Evolutionary conservation across 2,888 invertebrate species (phyloP).

Genomic region (Acleris cristana): DNA sequence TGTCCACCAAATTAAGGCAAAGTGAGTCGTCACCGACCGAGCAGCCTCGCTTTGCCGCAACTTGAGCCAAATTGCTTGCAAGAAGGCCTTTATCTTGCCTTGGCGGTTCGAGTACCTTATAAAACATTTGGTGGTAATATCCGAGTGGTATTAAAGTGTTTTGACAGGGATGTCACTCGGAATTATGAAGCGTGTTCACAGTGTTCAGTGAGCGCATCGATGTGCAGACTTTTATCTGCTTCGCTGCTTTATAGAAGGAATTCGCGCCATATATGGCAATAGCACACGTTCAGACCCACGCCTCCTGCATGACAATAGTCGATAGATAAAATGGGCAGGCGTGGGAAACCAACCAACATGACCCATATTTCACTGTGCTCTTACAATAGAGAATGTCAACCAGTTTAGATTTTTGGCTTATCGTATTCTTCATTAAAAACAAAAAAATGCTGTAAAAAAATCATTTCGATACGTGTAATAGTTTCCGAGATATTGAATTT

Average conservation of each 20-base stretch:
- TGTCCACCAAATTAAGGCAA: conserved; percentile 17
- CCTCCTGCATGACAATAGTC: conserved; percentile 52
- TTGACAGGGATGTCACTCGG: conserved; percentile 39
- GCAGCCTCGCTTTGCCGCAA: neutral
- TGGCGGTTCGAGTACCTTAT: neutral
- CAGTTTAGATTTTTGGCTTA: too few species aligned
- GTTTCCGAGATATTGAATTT: too few species aligned
- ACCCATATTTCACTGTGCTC: conserved; percentile 55
- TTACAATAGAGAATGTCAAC: too few species aligned
- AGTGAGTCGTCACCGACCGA: neutral
- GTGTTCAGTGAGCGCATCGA: conserved; percentile 47
- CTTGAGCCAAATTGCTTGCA: neutral
- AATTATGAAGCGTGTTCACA: conserved; percentile 43
- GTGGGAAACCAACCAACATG: conserved; percentile 59
- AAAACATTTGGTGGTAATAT: too few species aligned
- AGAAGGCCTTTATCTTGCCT: neutral
- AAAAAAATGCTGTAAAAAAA: too few species aligned
- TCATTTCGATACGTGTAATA: too few species aligned
- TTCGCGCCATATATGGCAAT: conserved; percentile 72
- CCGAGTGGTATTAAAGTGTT: too few species aligned
- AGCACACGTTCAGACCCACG: conserved; percentile 48
- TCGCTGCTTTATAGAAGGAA: conserved; percentile 61
- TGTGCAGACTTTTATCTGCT: conserved; percentile 61
- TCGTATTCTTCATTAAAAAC: too few species aligned
- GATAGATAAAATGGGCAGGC: conserved; percentile 57